A percentile compares a stretch with the other conserved stretches of the same genome.
Evolutionary conservation across 1,140 invertebrate genomes (phyloP).

Genomic region (Drosophila willistoni): DNA sequence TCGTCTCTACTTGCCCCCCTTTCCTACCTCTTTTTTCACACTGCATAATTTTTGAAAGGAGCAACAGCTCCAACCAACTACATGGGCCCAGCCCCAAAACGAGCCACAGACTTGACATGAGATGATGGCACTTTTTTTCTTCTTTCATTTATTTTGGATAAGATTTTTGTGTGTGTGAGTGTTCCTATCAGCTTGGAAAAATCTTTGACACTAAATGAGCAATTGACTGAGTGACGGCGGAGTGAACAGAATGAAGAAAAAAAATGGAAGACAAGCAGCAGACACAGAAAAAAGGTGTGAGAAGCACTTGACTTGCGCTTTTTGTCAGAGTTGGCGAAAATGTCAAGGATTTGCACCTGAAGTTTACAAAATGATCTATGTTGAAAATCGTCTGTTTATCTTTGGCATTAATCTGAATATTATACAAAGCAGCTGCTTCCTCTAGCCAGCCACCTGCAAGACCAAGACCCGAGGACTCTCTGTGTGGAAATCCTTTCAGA

Average conservation of each 20-base stretch:
- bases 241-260: background rate
- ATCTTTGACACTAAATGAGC: slow-evolving; percentile 80
- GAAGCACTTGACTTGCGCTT: slow-evolving; percentile 40
- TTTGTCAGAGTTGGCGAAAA: slow-evolving; percentile 33
- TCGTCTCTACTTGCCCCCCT: slow-evolving; percentile 32
- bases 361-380: slow-evolving; percentile 27
- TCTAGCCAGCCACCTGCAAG: slow-evolving; percentile 11
- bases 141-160: slow-evolving; percentile 23
- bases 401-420: slow-evolving; percentile 18
- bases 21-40: slow-evolving; percentile 51
- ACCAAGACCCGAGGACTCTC: background rate
- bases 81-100: slow-evolving; percentile 3
- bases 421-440: slow-evolving; percentile 9
- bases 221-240: slow-evolving; percentile 70
- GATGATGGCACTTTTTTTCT: slow-evolving; percentile 61
- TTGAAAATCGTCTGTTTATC: slow-evolving; percentile 10
- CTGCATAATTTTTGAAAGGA: slow-evolving; percentile 70
- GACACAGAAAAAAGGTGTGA: slow-evolving; percentile 13
- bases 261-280: slow-evolving; percentile 1
- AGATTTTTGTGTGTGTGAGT: slow-evolving; percentile 28
- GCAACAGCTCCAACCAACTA: slow-evolving; percentile 16
- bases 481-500: slow-evolving; percentile 48
- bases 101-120: slow-evolving; percentile 63
- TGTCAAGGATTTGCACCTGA: slow-evolving; percentile 59
- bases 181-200: slow-evolving; percentile 68